Conservation (phyloP, 2,113 vertebrate species). For the Oncorhynchus nerka region DNA sequence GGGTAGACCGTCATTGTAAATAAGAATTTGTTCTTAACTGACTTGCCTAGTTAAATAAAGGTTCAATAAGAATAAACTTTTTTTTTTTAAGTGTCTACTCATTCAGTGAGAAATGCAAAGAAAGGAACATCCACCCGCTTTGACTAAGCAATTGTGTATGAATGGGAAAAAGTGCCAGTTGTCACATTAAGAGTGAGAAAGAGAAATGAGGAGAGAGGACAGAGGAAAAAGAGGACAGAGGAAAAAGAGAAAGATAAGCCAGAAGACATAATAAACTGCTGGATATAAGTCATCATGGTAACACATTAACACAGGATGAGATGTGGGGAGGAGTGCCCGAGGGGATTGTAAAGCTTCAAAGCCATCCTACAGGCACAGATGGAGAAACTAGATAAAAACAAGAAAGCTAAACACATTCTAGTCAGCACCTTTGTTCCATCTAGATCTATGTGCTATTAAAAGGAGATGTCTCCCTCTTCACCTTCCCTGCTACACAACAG, state of each 20-base stretch:
- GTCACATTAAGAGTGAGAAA: too few species aligned
- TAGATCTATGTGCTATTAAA: conserved; percentile 2
- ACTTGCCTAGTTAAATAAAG: too few species aligned
- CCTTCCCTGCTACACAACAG: too few species aligned
- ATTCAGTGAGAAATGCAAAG: too few species aligned
- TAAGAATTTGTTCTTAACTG: too few species aligned
- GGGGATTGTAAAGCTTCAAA: conserved; percentile 24
- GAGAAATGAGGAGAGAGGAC: neutral
- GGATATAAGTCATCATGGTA: conserved; percentile 6
- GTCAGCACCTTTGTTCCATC: neutral
- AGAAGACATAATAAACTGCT: neutral
- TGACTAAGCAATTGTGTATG: too few species aligned
- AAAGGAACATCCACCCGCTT: too few species aligned
- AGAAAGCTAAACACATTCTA: conserved; percentile 9
- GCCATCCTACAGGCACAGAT: conserved; percentile 9
- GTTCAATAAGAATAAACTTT: too few species aligned
- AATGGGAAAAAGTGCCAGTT: too few species aligned
- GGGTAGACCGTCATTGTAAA: too few species aligned
- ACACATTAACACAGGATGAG: conserved; percentile 6
- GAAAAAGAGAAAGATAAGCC: neutral
- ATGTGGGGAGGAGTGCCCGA: neutral
- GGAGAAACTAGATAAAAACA: conserved; percentile 23
- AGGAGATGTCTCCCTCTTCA: too few species aligned
- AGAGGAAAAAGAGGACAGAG: neutral
- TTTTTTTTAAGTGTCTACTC: too few species aligned